phyloP scores from a whole-genome alignment of 1,140 invertebrate genomes.

The Contarinia nasturtii region DNA sequence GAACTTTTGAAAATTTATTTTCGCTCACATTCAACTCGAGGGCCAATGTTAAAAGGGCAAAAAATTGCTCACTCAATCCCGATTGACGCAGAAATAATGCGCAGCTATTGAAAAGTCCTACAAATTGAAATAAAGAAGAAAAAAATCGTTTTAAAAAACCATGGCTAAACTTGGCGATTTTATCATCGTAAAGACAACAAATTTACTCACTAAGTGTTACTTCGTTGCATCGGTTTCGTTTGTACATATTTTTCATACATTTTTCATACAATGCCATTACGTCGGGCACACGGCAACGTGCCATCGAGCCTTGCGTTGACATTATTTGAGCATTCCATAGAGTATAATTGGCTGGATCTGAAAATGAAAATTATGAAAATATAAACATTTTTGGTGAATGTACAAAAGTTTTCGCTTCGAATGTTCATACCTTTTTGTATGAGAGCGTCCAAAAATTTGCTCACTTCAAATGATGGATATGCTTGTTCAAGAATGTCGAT shows the following conservation, averaged over 20 bases:
- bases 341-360: constrained; percentile 31
- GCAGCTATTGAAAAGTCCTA: constrained; percentile 32
- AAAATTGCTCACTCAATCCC: constrained; percentile 41
- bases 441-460: constrained; percentile 23
- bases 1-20: constrained; percentile 22
- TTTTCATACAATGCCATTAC: constrained; percentile 32
- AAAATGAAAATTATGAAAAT: constrained; percentile 14
- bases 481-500: constrained; percentile 27
- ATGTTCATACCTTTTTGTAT: constrained; percentile 15
- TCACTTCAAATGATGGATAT: constrained; percentile 31
- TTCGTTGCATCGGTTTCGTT: constrained; percentile 21
- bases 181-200: too few species aligned
- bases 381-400: too few species aligned
- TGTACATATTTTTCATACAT: constrained; percentile 31
- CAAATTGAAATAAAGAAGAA: background rate
- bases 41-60: constrained; percentile 36
- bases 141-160: background rate
- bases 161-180: background rate
- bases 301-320: constrained; percentile 34
- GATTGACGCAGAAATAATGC: constrained; percentile 42
- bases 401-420: background rate
- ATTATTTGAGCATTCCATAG: constrained; percentile 38
- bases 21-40: constrained; percentile 33
- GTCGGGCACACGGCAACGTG: constrained; percentile 33
- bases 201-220: constrained; percentile 20